Conservation (phyloP, 2,888 invertebrate genomes). For the Coremacera marginata region DNA sequence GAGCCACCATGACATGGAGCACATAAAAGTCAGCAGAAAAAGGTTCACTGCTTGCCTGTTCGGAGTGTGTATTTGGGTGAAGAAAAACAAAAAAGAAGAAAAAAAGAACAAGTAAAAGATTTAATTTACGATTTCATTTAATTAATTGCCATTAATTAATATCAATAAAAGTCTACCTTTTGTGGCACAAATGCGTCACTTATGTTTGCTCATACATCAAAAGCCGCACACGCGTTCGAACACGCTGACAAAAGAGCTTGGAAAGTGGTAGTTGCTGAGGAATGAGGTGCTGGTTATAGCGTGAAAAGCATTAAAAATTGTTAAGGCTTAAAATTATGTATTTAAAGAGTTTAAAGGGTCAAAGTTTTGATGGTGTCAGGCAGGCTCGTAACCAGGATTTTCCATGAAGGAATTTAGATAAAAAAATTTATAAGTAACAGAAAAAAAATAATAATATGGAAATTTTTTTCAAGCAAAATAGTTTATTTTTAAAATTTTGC, state of each 20-base stretch:
- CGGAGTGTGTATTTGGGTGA: background rate
- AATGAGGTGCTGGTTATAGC: background rate
- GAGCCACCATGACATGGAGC: background rate
- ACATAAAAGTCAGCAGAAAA: background rate
- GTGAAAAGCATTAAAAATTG: no score
- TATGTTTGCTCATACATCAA: background rate
- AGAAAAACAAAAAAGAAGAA: background rate
- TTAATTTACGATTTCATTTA: conserved; percentile 63
- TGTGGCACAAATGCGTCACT: conserved; percentile 19
- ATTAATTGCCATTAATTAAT: conserved; percentile 64
- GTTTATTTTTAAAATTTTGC: no score
- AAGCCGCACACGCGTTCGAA: background rate
- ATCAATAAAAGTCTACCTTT: conserved; percentile 55
- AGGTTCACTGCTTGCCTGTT: background rate
- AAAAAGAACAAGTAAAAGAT: conserved; percentile 43
- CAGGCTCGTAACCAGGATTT: no score
- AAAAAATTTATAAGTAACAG: no score
- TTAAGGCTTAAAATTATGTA: no score
- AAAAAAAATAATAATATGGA: no score
- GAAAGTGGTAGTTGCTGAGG: background rate
- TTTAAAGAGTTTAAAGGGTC: no score
- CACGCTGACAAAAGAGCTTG: background rate
- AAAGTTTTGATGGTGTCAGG: no score
- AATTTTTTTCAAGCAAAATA: no score
- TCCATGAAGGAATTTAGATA: no score